Percentiles rank a stretch among this genome's conserved stretches.
Conservation (phyloP, 1,140 invertebrate genomes). For the Drosophila arawakana region DNA sequence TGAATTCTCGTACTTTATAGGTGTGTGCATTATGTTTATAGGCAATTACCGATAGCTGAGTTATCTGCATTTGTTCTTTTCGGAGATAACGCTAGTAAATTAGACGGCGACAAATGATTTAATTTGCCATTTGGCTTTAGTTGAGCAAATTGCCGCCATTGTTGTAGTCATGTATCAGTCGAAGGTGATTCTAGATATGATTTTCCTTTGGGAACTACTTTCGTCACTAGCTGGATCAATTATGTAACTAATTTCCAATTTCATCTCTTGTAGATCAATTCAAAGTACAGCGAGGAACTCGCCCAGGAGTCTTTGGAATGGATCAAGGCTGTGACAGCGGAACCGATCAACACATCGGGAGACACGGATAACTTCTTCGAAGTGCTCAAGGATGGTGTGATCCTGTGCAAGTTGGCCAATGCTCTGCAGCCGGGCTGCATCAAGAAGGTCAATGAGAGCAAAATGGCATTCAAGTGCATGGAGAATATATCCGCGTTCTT, state of each 20-base stretch:
- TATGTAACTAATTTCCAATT: too few species aligned
- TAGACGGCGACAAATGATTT: conserved; percentile 40
- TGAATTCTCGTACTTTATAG: conserved; percentile 23
- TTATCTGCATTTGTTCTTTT: conserved; percentile 58
- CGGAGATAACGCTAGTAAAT: conserved; percentile 50
- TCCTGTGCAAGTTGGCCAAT: conserved; percentile 95
- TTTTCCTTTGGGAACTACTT: background rate
- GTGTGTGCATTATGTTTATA: conserved; percentile 48
- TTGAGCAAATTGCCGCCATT: conserved; percentile 26
- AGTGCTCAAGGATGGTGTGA: conserved; percentile 92
- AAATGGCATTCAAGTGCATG: conserved; percentile 99
- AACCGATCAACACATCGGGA: conserved; percentile 92
- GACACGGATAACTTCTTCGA: conserved; percentile 97
- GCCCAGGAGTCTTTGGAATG: conserved; percentile 95
- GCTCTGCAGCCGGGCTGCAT: conserved; percentile 90
- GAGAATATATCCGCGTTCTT: conserved; percentile 98
- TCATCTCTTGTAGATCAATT: conserved; percentile 91
- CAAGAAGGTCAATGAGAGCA: conserved; percentile 94
- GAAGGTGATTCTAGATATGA: conserved; percentile 44
- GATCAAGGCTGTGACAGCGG: conserved; percentile 93
- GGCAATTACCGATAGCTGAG: conserved; percentile 65
- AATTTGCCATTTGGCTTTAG: conserved; percentile 39
- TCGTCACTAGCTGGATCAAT: too few species aligned
- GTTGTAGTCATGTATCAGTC: conserved; percentile 58
- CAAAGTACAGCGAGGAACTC: conserved; percentile 97